Evolutionary conservation across 2,113 vertebrate genomes (phyloP), one percentile per base, ranked within the genome.

Genomic region (Alligator sinensis): DNA sequence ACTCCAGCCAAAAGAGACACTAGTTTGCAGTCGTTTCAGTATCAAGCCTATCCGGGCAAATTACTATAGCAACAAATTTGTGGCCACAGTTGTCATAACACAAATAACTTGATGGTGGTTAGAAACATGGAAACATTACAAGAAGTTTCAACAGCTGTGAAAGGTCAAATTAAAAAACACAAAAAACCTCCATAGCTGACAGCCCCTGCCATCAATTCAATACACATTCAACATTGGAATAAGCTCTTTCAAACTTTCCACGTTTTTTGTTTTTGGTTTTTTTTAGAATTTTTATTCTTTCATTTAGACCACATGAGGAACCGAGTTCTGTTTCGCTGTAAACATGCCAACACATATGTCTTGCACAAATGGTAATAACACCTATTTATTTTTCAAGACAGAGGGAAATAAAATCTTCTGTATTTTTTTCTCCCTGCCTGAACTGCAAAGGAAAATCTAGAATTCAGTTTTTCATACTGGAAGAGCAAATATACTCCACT

Each of bases 371-470:
- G 55, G 80, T 55, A 28, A 66, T 84, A 27, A 2, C 34, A 47
- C 54, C 68, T 24, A 91, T 77, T 79, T 77, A 58, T 82, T 91
- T 90, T 92, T 87, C n/a, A 91, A 81, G 9, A 3, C 10, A 28
- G 1, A 82, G 5, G 75, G 34, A 72, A 47, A 47, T 47, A 47
- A 58, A 91, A 55, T 88, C 89, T 75, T 77, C 90, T 88, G 88
- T 87, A 64, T 91, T 91, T 92, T 87, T 87, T 88, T 87, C 47
- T 47, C 91, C 82, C 86, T 93, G 89, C 86, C 84, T 82, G 80
- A 89, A 76, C 84, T 91, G 80, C 78, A 62, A 61, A 84, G 70
- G 34, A 62, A 72, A 86, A 91, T 72, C 72, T 58, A 82, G 92
- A 68, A 84, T 59, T 86, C 85, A 47, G 72, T 88, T 64, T 54